Evolutionary conservation across 30 jellyfish, hydroid and myxozoan species (phyloP).

Genomic region (Aurelia sp.): DNA sequence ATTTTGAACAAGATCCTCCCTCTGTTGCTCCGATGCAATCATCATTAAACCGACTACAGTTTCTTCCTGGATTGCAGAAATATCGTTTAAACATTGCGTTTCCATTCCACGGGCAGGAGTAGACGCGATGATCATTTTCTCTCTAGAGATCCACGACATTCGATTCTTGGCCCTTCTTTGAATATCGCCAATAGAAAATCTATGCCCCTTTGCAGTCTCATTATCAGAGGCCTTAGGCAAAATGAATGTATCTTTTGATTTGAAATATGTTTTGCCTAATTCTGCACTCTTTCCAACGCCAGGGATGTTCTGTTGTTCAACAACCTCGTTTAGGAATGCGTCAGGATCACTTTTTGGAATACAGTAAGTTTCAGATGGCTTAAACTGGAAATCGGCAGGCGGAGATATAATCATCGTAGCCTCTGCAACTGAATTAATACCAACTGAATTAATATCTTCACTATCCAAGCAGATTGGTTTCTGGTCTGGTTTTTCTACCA

Average conservation of each 20-base stretch:
- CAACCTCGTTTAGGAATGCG: neutral
- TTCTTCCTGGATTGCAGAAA: neutral
- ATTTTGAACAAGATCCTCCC: too few relatives aligned
- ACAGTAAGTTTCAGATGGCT: constrained; percentile 2
- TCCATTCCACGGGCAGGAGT: constrained; percentile 9
- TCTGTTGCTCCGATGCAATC: too few relatives aligned
- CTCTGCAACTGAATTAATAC: neutral
- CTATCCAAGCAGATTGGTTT: too few relatives aligned
- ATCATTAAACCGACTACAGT: too few relatives aligned
- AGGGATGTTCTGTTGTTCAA: neutral
- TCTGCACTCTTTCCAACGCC: neutral
- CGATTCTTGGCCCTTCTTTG: constrained; percentile 25
- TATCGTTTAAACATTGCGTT: neutral
- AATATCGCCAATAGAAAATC: constrained; percentile 31
- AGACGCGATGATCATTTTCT: constrained; percentile 27
- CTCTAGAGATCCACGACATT: constrained; percentile 60
- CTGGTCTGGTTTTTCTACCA: too few relatives aligned
- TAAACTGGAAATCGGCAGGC: neutral
- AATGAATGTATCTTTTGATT: constrained; percentile 1
- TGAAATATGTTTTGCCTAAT: neutral
- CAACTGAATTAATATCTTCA: neutral
- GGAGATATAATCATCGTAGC: constrained; percentile 6
- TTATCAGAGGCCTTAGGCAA: neutral
- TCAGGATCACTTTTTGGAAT: constrained; percentile 13
- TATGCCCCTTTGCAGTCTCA: neutral